Percentiles rank a stretch among this genome's conserved stretches.
Evolutionary conservation across 2,113 vertebrate species (phyloP).

Genomic region (Cnemophilus loriae): DNA sequence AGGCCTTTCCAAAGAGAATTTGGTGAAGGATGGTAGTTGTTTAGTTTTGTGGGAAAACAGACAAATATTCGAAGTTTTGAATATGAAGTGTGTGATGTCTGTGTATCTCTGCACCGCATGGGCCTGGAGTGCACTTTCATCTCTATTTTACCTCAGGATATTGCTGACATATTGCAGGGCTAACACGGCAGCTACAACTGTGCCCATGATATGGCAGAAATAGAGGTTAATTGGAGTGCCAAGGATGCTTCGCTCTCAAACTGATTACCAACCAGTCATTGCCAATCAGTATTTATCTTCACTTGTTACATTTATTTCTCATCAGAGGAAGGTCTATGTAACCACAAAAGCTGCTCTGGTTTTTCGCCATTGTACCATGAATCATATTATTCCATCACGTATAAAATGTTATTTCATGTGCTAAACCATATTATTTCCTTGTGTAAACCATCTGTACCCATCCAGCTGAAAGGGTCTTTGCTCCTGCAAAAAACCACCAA

Average conservation of each 20-base stretch:
- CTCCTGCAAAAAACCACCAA: not conserved
- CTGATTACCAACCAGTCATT: not conserved
- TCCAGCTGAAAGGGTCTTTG: not conserved
- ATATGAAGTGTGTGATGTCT: not conserved
- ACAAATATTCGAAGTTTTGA: not conserved
- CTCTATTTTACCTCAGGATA: not conserved
- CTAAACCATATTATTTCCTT: not conserved
- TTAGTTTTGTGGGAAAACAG: not conserved
- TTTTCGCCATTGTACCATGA: not conserved
- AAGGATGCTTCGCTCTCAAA: not conserved
- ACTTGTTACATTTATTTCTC: not conserved
- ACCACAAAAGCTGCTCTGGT: not conserved
- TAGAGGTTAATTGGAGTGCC: not conserved
- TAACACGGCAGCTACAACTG: not conserved
- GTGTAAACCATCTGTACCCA: not conserved
- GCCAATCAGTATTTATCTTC: not conserved
- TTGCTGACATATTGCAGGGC: not conserved
- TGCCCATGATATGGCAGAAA: not conserved
- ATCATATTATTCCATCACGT: not conserved
- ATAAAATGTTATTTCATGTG: not conserved
- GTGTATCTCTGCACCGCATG: rapidly evolving
- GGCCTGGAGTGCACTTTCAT: not conserved
- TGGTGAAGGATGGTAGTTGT: not conserved
- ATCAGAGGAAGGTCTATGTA: not conserved
- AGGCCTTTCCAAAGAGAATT: not conserved